These are phyloP conservation scores for Arrhamphus sclerolepis DNA, from an alignment of 2,797 vertebrate genomes.

Conservation along the genomic window DNA sequence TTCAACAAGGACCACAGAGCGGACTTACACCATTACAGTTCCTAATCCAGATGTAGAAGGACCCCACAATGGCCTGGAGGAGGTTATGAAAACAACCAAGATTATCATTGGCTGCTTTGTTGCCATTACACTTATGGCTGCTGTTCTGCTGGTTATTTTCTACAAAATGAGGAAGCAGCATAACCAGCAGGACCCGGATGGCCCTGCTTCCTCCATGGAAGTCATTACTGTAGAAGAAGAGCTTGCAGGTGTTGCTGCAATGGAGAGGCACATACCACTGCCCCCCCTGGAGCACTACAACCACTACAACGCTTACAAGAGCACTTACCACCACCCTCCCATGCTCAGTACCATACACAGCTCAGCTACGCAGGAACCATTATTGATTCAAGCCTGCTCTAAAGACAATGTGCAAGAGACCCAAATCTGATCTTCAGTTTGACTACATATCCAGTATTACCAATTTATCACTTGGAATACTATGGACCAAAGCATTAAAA, in stretches of 20 bases:
- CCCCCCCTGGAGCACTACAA: slow-evolving; percentile 97
- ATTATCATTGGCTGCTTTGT: slow-evolving; percentile 99
- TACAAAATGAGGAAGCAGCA: slow-evolving; percentile 99
- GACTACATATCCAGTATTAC: slow-evolving; percentile 47
- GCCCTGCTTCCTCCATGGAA: slow-evolving; percentile 95
- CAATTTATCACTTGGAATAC: slow-evolving; percentile 66
- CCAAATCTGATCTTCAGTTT: slow-evolving; percentile 88
- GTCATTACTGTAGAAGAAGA: slow-evolving; percentile 99
- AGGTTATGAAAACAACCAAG: slow-evolving; percentile 99
- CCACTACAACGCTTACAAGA: slow-evolving; percentile 99
- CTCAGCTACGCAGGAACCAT: slow-evolving; percentile 98
- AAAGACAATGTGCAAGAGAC: slow-evolving; percentile 99
- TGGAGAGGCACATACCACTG: slow-evolving; percentile 97
- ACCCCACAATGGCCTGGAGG: slow-evolving; percentile 90
- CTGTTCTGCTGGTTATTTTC: slow-evolving; percentile 98
- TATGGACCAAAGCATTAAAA: slow-evolving; percentile 65
- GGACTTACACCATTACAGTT: slow-evolving; percentile 93
- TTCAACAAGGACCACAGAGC: slow-evolving; percentile 92
- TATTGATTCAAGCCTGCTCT: slow-evolving; percentile 99
- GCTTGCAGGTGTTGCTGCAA: slow-evolving; percentile 91
- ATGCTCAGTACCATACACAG: slow-evolving; percentile 98
- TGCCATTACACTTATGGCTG: slow-evolving; percentile 99
- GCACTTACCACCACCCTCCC: slow-evolving; percentile 95
- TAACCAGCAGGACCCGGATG: slow-evolving; percentile 96
- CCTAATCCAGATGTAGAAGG: slow-evolving; percentile 87